phyloP scores from a whole-genome alignment of 2,888 invertebrate genomes.

The Lasioglossum figueresi region DNA sequence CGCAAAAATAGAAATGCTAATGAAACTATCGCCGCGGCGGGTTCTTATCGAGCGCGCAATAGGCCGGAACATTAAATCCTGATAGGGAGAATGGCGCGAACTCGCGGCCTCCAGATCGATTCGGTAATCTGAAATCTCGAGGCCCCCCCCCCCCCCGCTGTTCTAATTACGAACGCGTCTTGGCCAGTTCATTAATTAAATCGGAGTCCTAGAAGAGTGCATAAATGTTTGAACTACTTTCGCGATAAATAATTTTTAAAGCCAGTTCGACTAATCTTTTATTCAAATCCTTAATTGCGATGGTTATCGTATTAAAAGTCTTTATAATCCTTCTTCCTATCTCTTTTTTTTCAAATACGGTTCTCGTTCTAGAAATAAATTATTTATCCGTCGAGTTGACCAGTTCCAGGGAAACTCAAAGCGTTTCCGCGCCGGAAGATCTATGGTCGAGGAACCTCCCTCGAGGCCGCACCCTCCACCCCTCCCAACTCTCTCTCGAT shows the following conservation, averaged over 20 bases:
- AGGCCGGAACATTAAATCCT: conserved; percentile 37
- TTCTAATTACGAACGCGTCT: neutral
- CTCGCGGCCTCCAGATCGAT: conserved; percentile 8
- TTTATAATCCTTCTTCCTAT: neutral
- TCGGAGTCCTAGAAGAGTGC: neutral
- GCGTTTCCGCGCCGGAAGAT: conserved; percentile 62
- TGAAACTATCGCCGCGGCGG: conserved; percentile 30
- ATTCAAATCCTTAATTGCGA: conserved; percentile 6
- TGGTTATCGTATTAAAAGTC: neutral
- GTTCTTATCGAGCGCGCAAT: conserved; percentile 40
- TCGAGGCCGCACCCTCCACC: conserved; percentile 26
- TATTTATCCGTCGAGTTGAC: conserved; percentile 30
- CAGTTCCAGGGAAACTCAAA: conserved; percentile 41
- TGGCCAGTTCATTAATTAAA: conserved; percentile 13
- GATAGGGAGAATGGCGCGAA: conserved; percentile 12
- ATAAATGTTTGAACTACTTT: neutral
- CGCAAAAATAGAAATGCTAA: conserved; percentile 59
- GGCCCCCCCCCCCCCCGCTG: too few relatives aligned
- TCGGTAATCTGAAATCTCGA: conserved; percentile 2
- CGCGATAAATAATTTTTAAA: neutral
- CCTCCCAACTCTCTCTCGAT: conserved; percentile 36
- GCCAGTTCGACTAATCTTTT: neutral
- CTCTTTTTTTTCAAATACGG: neutral
- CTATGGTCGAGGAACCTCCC: conserved; percentile 61
- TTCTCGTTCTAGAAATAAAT: neutral